Conservation (phyloP, 2,888 invertebrate species). For the Pseudococcus jackbeardsleyi region DNA sequence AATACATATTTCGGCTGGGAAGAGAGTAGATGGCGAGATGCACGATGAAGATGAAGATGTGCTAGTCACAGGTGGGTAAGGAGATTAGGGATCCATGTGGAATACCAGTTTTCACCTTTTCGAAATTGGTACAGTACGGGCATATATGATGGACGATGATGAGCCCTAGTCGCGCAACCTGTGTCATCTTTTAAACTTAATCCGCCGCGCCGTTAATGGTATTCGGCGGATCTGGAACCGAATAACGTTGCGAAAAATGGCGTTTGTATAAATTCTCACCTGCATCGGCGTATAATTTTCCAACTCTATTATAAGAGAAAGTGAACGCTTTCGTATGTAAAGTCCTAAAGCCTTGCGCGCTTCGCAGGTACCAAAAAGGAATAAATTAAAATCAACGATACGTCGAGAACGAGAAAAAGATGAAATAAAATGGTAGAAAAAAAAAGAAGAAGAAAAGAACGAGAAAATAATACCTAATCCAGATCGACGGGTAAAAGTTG, state of each 20-base stretch:
- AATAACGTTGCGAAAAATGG: conserved; percentile 17
- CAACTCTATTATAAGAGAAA: background rate
- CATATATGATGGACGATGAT: background rate
- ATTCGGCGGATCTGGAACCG: background rate
- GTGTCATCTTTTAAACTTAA: conserved; percentile 1
- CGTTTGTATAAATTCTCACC: background rate
- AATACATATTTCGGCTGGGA: background rate
- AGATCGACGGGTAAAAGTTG: conserved; percentile 10
- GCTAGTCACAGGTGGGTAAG: background rate
- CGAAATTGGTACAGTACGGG: background rate
- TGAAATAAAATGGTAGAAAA: background rate
- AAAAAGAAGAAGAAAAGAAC: background rate
- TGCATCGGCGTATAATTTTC: conserved; percentile 11
- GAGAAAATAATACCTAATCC: conserved; percentile 4
- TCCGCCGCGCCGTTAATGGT: background rate
- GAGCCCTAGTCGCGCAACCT: background rate
- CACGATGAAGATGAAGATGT: background rate
- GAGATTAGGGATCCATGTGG: background rate
- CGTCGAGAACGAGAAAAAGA: background rate
- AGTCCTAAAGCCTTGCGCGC: background rate
- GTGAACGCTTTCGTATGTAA: conserved; percentile 7
- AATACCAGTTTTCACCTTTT: conserved; percentile 4
- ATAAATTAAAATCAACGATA: background rate
- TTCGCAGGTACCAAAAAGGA: conserved; percentile 10
- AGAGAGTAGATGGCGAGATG: background rate